Conservation (phyloP, 2,113 vertebrate species). For the Heterotis niloticus region DNA sequence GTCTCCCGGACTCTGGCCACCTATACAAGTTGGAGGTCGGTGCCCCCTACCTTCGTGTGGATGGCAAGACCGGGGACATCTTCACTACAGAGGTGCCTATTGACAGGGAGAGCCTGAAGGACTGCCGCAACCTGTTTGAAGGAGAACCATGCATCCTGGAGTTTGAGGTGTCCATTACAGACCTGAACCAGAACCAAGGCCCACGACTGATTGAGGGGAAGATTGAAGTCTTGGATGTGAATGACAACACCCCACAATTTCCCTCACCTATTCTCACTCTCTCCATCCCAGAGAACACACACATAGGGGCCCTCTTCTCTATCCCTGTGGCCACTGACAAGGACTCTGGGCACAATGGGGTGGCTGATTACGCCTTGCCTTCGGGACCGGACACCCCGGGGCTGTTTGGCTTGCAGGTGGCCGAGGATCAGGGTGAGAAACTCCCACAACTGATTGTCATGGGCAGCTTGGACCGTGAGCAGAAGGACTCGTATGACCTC, state of each 20-base stretch:
- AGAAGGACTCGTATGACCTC: conserved; percentile 91
- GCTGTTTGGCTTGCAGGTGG: conserved; percentile 89
- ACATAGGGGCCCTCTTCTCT: conserved; percentile 77
- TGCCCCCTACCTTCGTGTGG: conserved; percentile 83
- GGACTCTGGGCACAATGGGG: conserved; percentile 80
- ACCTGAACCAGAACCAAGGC: conserved; percentile 75
- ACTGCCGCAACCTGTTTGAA: conserved; percentile 81
- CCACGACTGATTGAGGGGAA: conserved; percentile 88
- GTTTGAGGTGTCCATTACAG: conserved; percentile 93
- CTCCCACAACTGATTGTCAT: conserved; percentile 89
- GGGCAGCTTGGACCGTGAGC: conserved; percentile 88
- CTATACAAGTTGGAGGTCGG: conserved; percentile 96
- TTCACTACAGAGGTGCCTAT: conserved; percentile 92
- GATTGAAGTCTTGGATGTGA: conserved; percentile 90
- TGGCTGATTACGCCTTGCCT: conserved; percentile 83
- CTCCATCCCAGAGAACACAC: conserved; percentile 91
- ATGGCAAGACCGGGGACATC: conserved; percentile 91
- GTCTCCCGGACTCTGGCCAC: conserved; percentile 84
- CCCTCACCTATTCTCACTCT: conserved; percentile 83
- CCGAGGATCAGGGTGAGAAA: conserved; percentile 83
- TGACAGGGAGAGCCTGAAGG: conserved; percentile 82
- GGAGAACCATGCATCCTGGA: conserved; percentile 86
- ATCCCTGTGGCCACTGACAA: conserved; percentile 85
- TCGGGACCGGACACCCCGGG: conserved; percentile 74
- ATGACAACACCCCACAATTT: conserved; percentile 97